Evolutionary conservation across 2,797 vertebrate genomes (phyloP).

Genomic region (Geotrypetes seraphini): DNA sequence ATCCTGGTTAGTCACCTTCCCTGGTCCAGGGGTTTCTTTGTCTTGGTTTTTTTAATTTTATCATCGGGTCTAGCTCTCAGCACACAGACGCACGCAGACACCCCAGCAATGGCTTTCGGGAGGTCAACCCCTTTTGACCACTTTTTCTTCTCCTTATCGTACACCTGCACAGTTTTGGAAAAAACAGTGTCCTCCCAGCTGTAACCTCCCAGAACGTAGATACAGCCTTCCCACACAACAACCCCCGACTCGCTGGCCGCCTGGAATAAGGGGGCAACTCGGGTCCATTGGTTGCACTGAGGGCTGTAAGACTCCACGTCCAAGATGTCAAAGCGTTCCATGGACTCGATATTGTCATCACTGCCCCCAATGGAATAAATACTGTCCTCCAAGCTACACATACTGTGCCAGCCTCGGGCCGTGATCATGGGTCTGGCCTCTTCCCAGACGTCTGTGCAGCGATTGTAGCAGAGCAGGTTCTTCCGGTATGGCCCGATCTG

Average conservation of each 20-base stretch:
- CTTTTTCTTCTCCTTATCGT: constrained; percentile 60
- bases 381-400: constrained; percentile 76
- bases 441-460: constrained; percentile 60
- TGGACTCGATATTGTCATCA: constrained; percentile 75
- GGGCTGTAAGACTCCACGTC: constrained; percentile 83
- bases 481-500: constrained; percentile 85
- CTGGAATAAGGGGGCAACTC: constrained; percentile 63
- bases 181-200: constrained; percentile 88
- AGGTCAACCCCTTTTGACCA: constrained; percentile 76
- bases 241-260: constrained; percentile 87
- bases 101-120: constrained; percentile 77
- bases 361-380: constrained; percentile 87
- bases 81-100: constrained; percentile 78
- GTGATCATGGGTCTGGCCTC: constrained; percentile 75
- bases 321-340: constrained; percentile 84
- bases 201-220: constrained; percentile 90
- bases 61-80: constrained; percentile 58
- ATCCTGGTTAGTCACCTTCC: constrained; percentile 44
- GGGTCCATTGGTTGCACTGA: constrained; percentile 77
- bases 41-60: constrained; percentile 55
- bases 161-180: constrained; percentile 80
- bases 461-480: constrained; percentile 81
- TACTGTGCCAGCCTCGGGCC: constrained; percentile 88
- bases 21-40: constrained; percentile 41
- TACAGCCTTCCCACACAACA: constrained; percentile 68